Conservation (phyloP, 2,888 invertebrate genomes). For the Plagiodera versicolora region DNA sequence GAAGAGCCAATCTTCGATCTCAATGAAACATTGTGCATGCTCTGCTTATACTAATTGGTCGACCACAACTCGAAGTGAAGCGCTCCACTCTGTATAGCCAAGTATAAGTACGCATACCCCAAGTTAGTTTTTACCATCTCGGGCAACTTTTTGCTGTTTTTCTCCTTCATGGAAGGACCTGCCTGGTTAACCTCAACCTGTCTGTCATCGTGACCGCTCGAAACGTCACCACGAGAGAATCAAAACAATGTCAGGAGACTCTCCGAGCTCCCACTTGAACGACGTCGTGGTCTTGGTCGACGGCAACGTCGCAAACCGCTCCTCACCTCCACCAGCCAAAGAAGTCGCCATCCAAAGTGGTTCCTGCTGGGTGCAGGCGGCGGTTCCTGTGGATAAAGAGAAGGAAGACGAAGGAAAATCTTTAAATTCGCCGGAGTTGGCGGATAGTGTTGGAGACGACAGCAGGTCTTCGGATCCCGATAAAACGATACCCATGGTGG, state of each 20-base stretch:
- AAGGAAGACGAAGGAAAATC: slow-evolving; percentile 23
- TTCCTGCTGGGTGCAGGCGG: slow-evolving; percentile 34
- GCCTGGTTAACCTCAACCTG: not conserved
- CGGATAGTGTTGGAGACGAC: slow-evolving; percentile 29
- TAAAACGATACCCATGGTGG: slow-evolving; percentile 28
- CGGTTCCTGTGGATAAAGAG: slow-evolving; percentile 41
- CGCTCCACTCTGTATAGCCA: not conserved
- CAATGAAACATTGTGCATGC: too few species aligned
- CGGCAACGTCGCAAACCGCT: slow-evolving; percentile 28
- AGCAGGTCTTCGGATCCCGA: slow-evolving; percentile 26
- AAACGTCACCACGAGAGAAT: slow-evolving; percentile 25
- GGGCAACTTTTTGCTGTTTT: not conserved
- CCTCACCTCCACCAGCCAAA: slow-evolving; percentile 40
- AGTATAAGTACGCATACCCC: not conserved
- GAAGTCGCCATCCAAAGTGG: slow-evolving; percentile 37
- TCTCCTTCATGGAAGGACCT: not conserved
- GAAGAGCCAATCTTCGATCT: too few species aligned
- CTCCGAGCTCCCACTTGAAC: slow-evolving; percentile 40
- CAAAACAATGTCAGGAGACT: slow-evolving; percentile 44
- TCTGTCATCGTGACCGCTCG: not conserved
- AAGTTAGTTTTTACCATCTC: not conserved
- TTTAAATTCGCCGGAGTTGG: slow-evolving; percentile 29
- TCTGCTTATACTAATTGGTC: too few species aligned
- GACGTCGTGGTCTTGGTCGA: slow-evolving; percentile 41
- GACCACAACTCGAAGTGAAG: not conserved